A percentile compares a stretch with the other conserved stretches of the same genome.
These are phyloP conservation scores for Bufotes viridis DNA, from an alignment of 2,797 vertebrate species.

Conservation along the genomic window DNA sequence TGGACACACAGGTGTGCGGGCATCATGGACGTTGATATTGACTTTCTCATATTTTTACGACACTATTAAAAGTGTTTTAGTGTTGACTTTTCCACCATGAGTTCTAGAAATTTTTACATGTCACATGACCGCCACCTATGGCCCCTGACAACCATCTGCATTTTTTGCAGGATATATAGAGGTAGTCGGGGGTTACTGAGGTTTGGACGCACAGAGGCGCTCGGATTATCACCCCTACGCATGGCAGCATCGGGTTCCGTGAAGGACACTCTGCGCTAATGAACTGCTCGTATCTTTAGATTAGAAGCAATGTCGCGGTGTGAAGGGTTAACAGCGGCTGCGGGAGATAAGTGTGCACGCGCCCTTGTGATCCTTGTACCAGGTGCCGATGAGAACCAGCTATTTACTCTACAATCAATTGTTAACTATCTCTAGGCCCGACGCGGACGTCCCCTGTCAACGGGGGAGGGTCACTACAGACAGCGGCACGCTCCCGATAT, in stretches of 20 bases:
- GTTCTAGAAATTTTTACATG: too few relatives aligned
- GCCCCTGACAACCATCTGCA: background rate
- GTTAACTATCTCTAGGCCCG: constrained; percentile 39
- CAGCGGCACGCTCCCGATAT: background rate
- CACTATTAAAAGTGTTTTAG: too few relatives aligned
- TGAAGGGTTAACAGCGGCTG: background rate
- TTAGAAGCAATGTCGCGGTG: background rate
- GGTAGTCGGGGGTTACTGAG: background rate
- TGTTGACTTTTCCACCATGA: too few relatives aligned
- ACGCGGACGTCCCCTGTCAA: background rate
- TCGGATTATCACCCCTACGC: too few relatives aligned
- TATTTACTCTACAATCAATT: constrained; percentile 57
- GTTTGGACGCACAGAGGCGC: background rate
- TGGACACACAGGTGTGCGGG: too few relatives aligned
- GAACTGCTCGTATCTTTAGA: background rate
- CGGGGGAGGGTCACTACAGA: background rate
- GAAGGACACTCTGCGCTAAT: too few relatives aligned
- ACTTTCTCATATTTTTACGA: too few relatives aligned
- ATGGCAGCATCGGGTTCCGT: too few relatives aligned
- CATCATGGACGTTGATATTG: too few relatives aligned
- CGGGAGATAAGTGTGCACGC: background rate
- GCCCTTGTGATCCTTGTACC: constrained; percentile 33
- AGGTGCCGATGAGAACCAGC: constrained; percentile 25
- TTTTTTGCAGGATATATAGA: background rate
- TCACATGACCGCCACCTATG: too few relatives aligned